Conservation (phyloP, 2,113 vertebrate species). For the Castor canadensis region DNA sequence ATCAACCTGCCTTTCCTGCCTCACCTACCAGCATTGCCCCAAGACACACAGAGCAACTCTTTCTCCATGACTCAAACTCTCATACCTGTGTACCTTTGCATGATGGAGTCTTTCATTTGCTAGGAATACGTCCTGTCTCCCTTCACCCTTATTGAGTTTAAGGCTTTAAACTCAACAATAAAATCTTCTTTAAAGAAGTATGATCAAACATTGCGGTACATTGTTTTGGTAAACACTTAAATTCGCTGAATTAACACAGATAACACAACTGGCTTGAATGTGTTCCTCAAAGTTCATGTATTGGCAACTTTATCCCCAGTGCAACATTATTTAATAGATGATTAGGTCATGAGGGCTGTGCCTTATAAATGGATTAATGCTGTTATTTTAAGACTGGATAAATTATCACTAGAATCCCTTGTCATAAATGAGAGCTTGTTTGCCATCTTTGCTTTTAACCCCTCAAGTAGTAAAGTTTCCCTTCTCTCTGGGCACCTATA, state of each 20-base stretch:
- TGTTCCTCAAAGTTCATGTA: not conserved
- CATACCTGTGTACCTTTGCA: not conserved
- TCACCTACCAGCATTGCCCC: not conserved
- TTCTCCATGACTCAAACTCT: not conserved
- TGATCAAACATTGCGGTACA: not conserved
- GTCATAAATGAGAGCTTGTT: not conserved
- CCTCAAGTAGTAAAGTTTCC: not conserved
- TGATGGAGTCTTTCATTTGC: not conserved
- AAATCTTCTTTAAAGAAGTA: not conserved
- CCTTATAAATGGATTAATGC: not conserved
- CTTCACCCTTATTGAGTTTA: not conserved
- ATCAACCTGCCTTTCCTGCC: not conserved
- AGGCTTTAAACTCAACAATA: not conserved
- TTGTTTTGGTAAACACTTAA: not conserved
- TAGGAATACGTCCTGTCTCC: not conserved
- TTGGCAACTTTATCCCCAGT: not conserved
- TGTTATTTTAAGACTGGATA: not conserved
- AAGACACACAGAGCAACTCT: not conserved
- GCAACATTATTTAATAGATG: not conserved
- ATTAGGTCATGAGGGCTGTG: not conserved
- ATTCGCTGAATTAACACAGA: not conserved
- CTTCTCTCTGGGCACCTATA: not conserved
- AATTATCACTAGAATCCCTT: not conserved
- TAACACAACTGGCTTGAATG: not conserved
- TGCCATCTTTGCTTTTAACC: not conserved